These are phyloP conservation scores for Montipora sp. DNA, from an alignment of 64 coral and sea anemone species.

Conservation along the genomic window DNA sequence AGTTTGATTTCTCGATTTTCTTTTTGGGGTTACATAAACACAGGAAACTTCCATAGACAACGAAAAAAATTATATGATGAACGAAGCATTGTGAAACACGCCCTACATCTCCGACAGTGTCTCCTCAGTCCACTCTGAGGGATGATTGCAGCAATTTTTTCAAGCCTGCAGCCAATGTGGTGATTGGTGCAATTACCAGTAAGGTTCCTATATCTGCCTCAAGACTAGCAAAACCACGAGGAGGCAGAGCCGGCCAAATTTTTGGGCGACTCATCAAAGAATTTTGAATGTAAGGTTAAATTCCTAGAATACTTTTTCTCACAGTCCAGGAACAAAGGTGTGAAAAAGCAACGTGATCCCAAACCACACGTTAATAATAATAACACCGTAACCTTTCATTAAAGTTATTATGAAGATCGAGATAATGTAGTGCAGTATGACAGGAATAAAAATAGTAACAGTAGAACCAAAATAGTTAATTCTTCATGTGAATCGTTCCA, in stretches of 20 bases:
- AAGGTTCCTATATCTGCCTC: too few relatives aligned
- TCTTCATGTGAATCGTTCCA: background rate
- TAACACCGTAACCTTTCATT: background rate
- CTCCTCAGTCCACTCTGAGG: background rate
- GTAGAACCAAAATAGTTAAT: too few relatives aligned
- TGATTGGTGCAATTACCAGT: too few relatives aligned
- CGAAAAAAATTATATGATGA: background rate
- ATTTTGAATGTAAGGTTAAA: background rate
- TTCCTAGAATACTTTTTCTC: background rate
- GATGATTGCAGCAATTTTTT: too few relatives aligned
- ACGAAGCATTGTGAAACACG: background rate
- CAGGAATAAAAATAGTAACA: background rate
- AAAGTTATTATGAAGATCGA: background rate
- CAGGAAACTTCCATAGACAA: background rate
- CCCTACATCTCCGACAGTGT: background rate
- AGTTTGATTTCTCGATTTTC: background rate
- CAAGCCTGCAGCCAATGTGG: too few relatives aligned
- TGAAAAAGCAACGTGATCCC: background rate
- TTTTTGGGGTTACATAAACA: background rate
- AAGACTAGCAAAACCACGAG: background rate
- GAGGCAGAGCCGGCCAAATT: background rate
- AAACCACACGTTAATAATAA: background rate
- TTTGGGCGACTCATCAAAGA: background rate
- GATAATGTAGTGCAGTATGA: background rate
- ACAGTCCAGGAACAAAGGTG: background rate